A percentile compares a stretch with the other conserved stretches of the same genome.
Conservation (phyloP, 2,113 vertebrate species). For the Dromiciops gliroides region DNA sequence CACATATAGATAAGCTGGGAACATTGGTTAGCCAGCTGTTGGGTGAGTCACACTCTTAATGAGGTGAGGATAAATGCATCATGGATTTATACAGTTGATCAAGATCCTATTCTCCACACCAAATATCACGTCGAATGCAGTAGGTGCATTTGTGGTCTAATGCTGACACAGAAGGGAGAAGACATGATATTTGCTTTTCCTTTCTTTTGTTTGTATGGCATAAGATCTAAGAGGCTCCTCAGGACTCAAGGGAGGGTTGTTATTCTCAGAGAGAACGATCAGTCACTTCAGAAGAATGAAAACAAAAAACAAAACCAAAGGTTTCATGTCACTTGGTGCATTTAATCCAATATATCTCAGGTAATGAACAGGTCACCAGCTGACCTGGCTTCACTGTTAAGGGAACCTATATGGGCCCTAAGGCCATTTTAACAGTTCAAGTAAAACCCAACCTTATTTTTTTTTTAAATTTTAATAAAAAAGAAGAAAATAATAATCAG, state of each 20-base stretch:
- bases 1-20: conserved; percentile 78
- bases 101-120: conserved; percentile 68
- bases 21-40: conserved; percentile 81
- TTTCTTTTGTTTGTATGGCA: conserved; percentile 52
- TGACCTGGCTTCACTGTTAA: conserved; percentile 60
- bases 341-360: conserved; percentile 56
- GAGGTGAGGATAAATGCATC: conserved; percentile 73
- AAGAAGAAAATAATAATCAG: neutral
- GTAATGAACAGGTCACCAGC: conserved; percentile 61
- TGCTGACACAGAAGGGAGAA: conserved; percentile 68
- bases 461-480: conserved; percentile 42
- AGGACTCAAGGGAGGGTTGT: conserved; percentile 36
- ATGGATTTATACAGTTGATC: conserved; percentile 75
- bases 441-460: conserved; percentile 54
- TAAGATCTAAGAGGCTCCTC: conserved; percentile 65
- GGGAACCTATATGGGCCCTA: conserved; percentile 51
- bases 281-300: conserved; percentile 73
- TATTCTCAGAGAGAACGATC: neutral
- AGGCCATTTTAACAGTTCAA: conserved; percentile 52
- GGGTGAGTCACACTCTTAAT: conserved; percentile 73
- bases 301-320: conserved; percentile 67
- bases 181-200: conserved; percentile 59
- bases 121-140: conserved; percentile 60
- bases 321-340: conserved; percentile 46
- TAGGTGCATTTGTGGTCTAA: conserved; percentile 68